Evolutionary conservation across 2,113 vertebrate species (phyloP).

Genomic region (Empidonax traillii): DNA sequence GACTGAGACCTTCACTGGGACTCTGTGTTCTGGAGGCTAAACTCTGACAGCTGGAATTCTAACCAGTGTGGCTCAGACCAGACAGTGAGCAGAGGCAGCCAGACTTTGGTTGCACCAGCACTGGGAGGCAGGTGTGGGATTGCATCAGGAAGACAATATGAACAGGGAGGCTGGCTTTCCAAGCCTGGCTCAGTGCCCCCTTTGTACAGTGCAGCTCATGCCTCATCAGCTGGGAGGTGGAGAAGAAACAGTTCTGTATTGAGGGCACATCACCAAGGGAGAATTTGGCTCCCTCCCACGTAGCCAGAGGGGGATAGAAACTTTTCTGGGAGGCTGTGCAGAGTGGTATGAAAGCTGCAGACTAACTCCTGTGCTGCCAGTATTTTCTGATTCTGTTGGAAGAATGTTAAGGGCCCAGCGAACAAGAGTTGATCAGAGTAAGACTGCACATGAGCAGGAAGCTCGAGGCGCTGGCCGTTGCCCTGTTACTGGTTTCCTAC

Average conservation of each 20-base stretch:
- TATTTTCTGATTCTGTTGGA: not conserved
- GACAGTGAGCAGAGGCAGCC: not conserved
- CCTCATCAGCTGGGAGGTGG: not conserved
- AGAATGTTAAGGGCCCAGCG: not conserved
- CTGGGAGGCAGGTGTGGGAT: not conserved
- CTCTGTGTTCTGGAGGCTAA: not conserved
- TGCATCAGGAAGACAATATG: not conserved
- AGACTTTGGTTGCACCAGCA: not conserved
- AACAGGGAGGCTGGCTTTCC: not conserved
- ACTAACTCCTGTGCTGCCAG: not conserved
- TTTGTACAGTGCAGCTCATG: not conserved
- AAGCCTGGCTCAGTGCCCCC: not conserved
- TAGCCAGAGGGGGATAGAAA: not conserved
- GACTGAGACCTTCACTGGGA: not conserved
- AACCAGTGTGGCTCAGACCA: rapidly evolving
- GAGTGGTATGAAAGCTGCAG: not conserved
- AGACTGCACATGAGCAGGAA: not conserved
- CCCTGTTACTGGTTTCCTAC: not conserved
- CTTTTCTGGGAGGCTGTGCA: not conserved
- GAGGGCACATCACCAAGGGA: not conserved
- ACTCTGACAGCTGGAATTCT: not conserved
- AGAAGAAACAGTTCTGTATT: not conserved
- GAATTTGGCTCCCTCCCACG: not conserved
- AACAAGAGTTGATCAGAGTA: not conserved
- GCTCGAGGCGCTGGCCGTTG: not conserved